These are phyloP conservation scores for Limnephilus auricula DNA, from an alignment of 2,888 invertebrate genomes.

Conservation along the genomic window DNA sequence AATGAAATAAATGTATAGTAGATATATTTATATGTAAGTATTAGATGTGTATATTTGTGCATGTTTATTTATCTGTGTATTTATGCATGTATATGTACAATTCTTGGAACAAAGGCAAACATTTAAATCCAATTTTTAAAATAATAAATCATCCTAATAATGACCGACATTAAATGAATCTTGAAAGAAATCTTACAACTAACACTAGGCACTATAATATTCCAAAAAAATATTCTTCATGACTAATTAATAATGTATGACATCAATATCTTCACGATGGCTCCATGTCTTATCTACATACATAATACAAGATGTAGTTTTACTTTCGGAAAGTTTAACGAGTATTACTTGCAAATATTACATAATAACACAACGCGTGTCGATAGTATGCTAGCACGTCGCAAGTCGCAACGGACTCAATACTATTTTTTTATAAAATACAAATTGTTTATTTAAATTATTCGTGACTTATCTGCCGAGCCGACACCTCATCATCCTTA, in stretches of 20 bases:
- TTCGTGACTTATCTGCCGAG: neutral
- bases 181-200: neutral
- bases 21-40: neutral
- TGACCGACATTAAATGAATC: no score
- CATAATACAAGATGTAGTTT: neutral
- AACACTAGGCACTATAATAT: neutral
- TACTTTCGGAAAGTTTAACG: neutral
- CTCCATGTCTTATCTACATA: neutral
- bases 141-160: no score
- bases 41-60: neutral
- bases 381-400: neutral
- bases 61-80: no score
- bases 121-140: no score
- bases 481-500: constrained; percentile 9
- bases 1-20: neutral
- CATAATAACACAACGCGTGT: neutral
- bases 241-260: neutral
- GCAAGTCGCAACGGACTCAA: neutral
- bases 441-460: neutral
- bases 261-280: neutral
- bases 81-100: no score
- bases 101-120: no score
- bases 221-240: neutral
- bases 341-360: neutral
- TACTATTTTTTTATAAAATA: neutral